A percentile compares a stretch with the other conserved stretches of the same genome.
phyloP scores from a whole-genome alignment of 2,797 vertebrate species.

The Austrolebias charrua region DNA sequence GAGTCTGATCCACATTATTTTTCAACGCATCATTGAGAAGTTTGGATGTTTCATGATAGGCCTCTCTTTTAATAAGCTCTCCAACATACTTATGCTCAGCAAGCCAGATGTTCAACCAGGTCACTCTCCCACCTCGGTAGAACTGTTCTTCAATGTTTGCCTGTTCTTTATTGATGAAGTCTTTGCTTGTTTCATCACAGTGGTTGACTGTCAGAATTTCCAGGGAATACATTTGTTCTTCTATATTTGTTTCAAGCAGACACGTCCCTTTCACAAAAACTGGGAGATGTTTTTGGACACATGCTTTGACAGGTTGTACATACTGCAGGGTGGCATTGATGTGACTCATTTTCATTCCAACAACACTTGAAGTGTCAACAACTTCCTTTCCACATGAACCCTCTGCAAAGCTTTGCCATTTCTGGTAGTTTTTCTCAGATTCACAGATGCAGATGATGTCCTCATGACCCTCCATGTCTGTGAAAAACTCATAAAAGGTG shows the following conservation, averaged over 20 bases:
- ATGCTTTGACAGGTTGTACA: conserved; percentile 65
- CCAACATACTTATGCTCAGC: conserved; percentile 64
- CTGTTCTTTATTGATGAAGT: conserved; percentile 67
- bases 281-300: conserved; percentile 67
- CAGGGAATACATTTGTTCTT: conserved; percentile 81
- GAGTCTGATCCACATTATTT: conserved; percentile 40
- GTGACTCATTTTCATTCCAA: conserved; percentile 84
- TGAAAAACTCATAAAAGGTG: conserved; percentile 84
- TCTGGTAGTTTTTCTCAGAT: conserved; percentile 73
- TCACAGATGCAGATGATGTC: conserved; percentile 84
- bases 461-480: conserved; percentile 83
- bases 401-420: conserved; percentile 81
- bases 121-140: conserved; percentile 77
- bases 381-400: conserved; percentile 71
- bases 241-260: conserved; percentile 67
- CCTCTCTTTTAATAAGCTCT: conserved; percentile 76
- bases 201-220: conserved; percentile 82
- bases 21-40: conserved; percentile 65
- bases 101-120: conserved; percentile 77
- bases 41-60: conserved; percentile 59
- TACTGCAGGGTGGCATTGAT: conserved; percentile 79
- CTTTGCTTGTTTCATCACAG: conserved; percentile 71
- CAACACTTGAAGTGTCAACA: conserved; percentile 73
- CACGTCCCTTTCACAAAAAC: conserved; percentile 75
- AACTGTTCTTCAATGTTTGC: conserved; percentile 76